Percentiles rank a stretch among this genome's conserved stretches.
Conservation (phyloP, 37 sponge, comb jelly and placozoan genomes). For the Aplysina aerophoba region DNA sequence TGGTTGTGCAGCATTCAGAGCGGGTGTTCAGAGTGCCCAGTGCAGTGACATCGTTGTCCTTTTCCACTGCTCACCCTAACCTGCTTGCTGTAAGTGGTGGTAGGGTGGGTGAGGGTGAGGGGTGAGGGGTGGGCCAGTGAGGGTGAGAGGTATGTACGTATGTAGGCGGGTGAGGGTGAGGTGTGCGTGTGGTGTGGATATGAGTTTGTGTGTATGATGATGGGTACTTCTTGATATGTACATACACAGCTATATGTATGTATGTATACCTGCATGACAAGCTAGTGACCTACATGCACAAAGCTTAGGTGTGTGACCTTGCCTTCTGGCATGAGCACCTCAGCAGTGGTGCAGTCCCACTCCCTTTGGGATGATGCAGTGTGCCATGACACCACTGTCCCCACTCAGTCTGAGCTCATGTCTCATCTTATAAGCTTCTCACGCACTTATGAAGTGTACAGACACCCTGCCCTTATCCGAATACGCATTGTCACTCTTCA, state of each 20-base stretch:
- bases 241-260: background rate
- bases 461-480: too few relatives aligned
- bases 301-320: too few relatives aligned
- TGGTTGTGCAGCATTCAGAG: slow-evolving; percentile 78
- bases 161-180: background rate
- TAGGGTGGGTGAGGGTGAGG: too few relatives aligned
- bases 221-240: background rate
- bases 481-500: too few relatives aligned
- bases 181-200: background rate
- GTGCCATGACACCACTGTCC: too few relatives aligned
- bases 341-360: too few relatives aligned
- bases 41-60: slow-evolving; percentile 86
- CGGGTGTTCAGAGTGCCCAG: slow-evolving; percentile 72
- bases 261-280: background rate
- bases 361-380: too few relatives aligned
- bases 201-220: background rate
- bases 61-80: slow-evolving; percentile 84
- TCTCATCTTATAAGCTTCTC: too few relatives aligned
- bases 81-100: slow-evolving; percentile 96
- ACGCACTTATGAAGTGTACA: too few relatives aligned
- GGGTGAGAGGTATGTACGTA: background rate
- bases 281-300: too few relatives aligned
- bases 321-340: too few relatives aligned
- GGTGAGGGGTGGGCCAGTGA: background rate
- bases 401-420: too few relatives aligned